A percentile compares a stretch with the other conserved stretches of the same genome.
Evolutionary conservation across 1,140 invertebrate genomes (phyloP).

Genomic region (Patella vulgata): DNA sequence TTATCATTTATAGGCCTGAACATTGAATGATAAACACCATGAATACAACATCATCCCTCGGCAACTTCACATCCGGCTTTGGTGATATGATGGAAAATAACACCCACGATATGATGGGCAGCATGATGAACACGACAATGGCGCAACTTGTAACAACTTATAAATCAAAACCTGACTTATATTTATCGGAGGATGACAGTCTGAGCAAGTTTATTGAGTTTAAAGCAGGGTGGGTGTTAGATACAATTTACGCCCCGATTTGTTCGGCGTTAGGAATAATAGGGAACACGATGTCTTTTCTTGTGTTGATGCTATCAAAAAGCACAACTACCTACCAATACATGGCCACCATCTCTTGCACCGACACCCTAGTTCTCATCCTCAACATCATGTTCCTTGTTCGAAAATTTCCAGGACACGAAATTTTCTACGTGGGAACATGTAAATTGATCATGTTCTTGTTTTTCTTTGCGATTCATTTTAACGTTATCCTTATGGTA

Average conservation of each 20-base stretch:
- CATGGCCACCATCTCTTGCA: conserved; percentile 39
- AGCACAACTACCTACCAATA: conserved; percentile 43
- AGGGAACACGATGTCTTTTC: conserved; percentile 41
- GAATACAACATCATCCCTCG: no score
- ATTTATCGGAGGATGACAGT: conserved; percentile 5
- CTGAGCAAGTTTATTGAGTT: conserved; percentile 1
- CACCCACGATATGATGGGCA: no score
- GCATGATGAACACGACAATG: no score
- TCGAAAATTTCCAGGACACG: conserved; percentile 9
- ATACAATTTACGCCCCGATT: conserved; percentile 21
- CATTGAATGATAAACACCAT: no score
- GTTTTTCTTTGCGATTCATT: conserved; percentile 24
- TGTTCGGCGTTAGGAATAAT: conserved; percentile 40
- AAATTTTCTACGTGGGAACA: conserved; percentile 6
- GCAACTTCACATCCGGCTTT: no score
- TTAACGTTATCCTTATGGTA: conserved; percentile 11
- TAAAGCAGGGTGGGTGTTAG: neutral
- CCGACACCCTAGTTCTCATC: conserved; percentile 42
- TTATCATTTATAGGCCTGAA: no score
- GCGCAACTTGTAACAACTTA: no score
- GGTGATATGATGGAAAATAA: no score
- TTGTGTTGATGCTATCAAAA: conserved; percentile 34
- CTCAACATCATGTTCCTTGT: conserved; percentile 7
- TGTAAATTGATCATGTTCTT: conserved; percentile 14
- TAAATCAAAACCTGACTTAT: neutral